A percentile compares a stretch with the other conserved stretches of the same genome.
These are phyloP conservation scores for Smittia aterrima DNA, from an alignment of 2,888 invertebrate genomes.

Conservation along the genomic window DNA sequence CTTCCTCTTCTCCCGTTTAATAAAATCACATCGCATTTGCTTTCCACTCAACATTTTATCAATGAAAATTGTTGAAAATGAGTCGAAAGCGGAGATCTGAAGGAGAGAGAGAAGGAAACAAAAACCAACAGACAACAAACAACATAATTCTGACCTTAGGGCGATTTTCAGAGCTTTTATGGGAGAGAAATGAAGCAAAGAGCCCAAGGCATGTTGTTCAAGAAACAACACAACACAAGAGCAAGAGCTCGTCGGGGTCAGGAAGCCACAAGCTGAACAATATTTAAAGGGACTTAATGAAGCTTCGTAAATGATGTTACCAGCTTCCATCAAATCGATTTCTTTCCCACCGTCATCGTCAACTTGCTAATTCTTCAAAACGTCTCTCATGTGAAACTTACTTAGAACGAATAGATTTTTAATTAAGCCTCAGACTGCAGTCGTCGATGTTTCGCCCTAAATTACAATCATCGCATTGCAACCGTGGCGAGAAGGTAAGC, in stretches of 20 bases:
- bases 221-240: conserved; percentile 6
- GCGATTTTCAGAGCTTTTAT: conserved; percentile 26
- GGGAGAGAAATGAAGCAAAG: conserved; percentile 22
- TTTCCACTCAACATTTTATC: conserved; percentile 23
- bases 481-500: background rate
- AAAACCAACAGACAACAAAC: conserved; percentile 38
- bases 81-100: background rate
- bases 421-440: background rate
- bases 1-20: background rate
- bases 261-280: conserved; percentile 40
- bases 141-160: conserved; percentile 40
- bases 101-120: conserved; percentile 1
- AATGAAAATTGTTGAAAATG: conserved; percentile 25
- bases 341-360: background rate
- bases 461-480: conserved; percentile 4
- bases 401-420: conserved; percentile 5
- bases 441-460: conserved; percentile 14
- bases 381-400: background rate
- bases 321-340: background rate
- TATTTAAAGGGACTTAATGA: conserved; percentile 40
- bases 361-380: background rate
- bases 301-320: conserved; percentile 37
- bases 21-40: background rate
- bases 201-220: conserved; percentile 33
- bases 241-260: conserved; percentile 29